A percentile compares a stretch with the other conserved stretches of the same genome.
Evolutionary conservation across 2,888 invertebrate genomes (phyloP).

Genomic region (Oegoconia quadripuncta): DNA sequence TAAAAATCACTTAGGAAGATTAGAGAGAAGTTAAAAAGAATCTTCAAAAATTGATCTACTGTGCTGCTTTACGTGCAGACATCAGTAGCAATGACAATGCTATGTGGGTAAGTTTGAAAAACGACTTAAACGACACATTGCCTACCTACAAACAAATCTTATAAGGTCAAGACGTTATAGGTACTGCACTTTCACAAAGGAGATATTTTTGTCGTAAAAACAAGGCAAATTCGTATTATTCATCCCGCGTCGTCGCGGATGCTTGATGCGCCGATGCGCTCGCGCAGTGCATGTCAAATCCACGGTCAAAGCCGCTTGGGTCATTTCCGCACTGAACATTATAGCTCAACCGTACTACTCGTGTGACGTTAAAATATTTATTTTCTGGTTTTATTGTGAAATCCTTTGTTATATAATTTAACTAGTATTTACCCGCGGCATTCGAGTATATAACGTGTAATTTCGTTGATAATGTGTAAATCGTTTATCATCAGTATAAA

Average conservation of each 20-base stretch:
- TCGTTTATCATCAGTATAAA: no score
- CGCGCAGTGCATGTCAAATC: slow-evolving; percentile 25
- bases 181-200: background rate
- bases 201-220: background rate
- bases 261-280: slow-evolving; percentile 20
- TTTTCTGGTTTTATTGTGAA: slow-evolving; percentile 3
- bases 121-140: no score
- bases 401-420: background rate
- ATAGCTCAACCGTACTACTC: slow-evolving; percentile 2
- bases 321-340: slow-evolving; percentile 31
- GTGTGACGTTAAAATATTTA: slow-evolving; percentile 1
- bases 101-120: no score
- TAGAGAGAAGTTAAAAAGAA: no score
- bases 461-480: no score
- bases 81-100: no score
- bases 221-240: slow-evolving; percentile 16
- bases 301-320: slow-evolving; percentile 28
- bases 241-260: slow-evolving; percentile 21
- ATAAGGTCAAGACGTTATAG: no score
- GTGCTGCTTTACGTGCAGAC: no score
- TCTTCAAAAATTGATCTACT: no score
- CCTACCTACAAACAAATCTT: no score
- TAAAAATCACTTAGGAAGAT: no score
- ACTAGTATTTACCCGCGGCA: background rate
- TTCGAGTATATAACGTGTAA: no score